These are phyloP conservation scores for Burhinus bistriatus DNA, from an alignment of 2,113 vertebrate species.

Conservation along the genomic window DNA sequence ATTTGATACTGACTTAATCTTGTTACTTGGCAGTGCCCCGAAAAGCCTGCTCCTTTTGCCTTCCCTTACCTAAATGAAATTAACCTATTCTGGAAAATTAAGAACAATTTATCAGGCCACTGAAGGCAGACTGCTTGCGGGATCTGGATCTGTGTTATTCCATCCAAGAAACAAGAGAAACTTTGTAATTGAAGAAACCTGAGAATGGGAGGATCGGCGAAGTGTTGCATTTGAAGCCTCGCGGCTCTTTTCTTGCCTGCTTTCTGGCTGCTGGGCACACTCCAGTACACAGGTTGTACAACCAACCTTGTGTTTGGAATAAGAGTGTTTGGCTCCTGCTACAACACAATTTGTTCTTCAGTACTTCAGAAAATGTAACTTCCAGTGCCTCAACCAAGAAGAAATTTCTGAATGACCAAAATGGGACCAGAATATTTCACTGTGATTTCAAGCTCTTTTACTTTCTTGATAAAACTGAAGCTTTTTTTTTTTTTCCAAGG, in stretches of 20 bases:
- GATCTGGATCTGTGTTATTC: background rate
- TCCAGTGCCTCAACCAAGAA: background rate
- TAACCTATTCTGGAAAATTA: constrained; percentile 36
- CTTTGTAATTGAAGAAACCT: background rate
- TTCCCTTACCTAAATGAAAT: constrained; percentile 16
- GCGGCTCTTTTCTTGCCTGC: background rate
- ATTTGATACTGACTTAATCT: constrained; percentile 35
- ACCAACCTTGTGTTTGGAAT: background rate
- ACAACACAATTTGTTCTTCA: background rate
- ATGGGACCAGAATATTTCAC: background rate
- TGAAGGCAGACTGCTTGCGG: background rate
- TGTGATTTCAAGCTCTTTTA: background rate
- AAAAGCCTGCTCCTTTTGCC: background rate
- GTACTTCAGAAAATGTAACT: background rate
- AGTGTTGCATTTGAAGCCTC: background rate
- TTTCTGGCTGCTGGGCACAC: background rate
- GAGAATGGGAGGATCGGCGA: background rate
- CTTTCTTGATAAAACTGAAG: background rate
- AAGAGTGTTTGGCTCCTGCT: background rate
- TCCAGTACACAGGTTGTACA: background rate
- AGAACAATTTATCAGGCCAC: constrained; percentile 34
- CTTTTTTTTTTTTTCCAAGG: background rate
- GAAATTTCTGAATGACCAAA: background rate
- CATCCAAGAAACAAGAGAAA: background rate
- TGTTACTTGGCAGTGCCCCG: background rate